Evolutionary conservation across 1,140 invertebrate genomes (phyloP).

Genomic region (Trichonephila clavipes): DNA sequence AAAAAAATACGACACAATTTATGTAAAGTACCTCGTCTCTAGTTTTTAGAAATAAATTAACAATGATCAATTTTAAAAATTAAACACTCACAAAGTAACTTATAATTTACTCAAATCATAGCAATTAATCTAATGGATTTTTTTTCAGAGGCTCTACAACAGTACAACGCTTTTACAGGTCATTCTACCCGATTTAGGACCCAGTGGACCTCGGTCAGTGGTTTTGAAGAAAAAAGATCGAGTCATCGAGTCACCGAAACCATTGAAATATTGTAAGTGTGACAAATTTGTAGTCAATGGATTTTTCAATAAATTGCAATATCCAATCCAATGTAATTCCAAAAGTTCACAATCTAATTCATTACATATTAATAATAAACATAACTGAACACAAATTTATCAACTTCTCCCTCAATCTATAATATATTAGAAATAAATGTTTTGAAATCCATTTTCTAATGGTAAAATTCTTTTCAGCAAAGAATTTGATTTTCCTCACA

Average conservation of each 20-base stretch:
- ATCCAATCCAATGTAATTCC: too few species aligned
- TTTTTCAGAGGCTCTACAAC: background rate
- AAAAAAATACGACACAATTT: background rate
- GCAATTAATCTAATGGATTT: background rate
- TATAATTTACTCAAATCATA: background rate
- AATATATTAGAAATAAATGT: too few species aligned
- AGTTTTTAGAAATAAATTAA: background rate
- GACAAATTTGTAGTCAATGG: too few species aligned
- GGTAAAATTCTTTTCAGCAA: too few species aligned
- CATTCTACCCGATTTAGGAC: background rate
- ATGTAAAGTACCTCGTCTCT: background rate
- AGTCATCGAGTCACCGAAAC: background rate
- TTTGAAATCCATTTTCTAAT: too few species aligned
- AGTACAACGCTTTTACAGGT: background rate
- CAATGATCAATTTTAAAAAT: background rate
- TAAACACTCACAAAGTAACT: background rate
- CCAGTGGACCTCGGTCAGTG: background rate
- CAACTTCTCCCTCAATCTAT: too few species aligned
- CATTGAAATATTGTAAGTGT: background rate
- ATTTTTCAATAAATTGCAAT: too few species aligned
- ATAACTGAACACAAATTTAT: too few species aligned
- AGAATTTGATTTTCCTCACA: too few species aligned
- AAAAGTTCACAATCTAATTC: too few species aligned
- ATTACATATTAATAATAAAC: too few species aligned
- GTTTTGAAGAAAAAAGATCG: constrained; percentile 1